Base-by-base conservation (phyloP, 2,113 vertebrate species). In the Bujurquina vittata region DNA sequence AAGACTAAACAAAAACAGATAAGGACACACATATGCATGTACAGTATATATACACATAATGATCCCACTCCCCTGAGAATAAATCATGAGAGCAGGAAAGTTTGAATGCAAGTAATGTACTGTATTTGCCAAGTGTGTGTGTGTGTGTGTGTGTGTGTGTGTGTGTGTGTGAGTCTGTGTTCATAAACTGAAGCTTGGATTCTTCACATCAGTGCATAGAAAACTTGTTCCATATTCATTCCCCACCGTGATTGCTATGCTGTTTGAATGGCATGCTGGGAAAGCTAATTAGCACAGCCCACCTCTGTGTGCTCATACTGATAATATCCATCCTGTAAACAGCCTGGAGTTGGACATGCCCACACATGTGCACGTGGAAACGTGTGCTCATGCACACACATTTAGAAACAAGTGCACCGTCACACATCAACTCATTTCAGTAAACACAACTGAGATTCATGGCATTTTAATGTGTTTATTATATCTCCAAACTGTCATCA, bases 221-320 rank as follows among this genome's bases (percentile, higher is more conserved):
- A 72, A 94, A 91, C 92, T 88, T 94, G 92, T 93, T 93, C 91
- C 89, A 92, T 94, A 95, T 95, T 95, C 89, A 94, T 95, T 92
- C 87, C 94, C 90, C 79, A 91, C 90, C 65, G 90, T 89, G 93
- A 93, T 88, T 92, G 90, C 91, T 86, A 90, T 92, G 93, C 91
- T 91, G 91, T 89, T 94, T 63, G 80, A 93, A 93, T 52, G 59
- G 87, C 95, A 94, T 94, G 95, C 93, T 95, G 94, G 85, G 94
- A 94, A 92, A 94, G 93, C 93, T 95, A 95, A 95, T 95, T 96
- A 95, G 94, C 92, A 87, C 87, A 89, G 89, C 87, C 92, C 88
- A 94, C 93, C 92, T 93, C 92, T 83, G 86, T 91, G 92, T 88
- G 84, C 91, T 91, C 87, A 87, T 85, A 92, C 85, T 85, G 85